Evolutionary conservation across 2,113 vertebrate species (phyloP), one percentile per base, ranked within the genome.

Genomic region (Leuciscus idus): DNA sequence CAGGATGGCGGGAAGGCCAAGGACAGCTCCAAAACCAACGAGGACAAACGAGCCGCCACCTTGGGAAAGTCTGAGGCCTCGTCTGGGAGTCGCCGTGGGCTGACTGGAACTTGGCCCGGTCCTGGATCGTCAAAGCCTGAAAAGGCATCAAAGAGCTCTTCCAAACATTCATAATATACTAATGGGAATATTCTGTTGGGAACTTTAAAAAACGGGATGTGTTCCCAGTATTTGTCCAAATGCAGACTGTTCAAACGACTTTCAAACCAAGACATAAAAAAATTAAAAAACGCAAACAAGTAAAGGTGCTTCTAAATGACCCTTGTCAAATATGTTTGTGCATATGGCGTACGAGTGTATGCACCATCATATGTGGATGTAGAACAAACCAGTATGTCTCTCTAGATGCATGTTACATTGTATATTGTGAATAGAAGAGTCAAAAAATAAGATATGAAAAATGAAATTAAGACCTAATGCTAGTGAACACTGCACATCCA

Each of bases 401-500:
- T 83, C 57, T 85, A 84, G 57, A 90, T 92, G 95, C 94, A 95
- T 95, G 94, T 91, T 86, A 87, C 57, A 89, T 52, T 74, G 88
- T 78, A 90, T 90, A 84, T 89, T 89, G 89, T 90, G 78, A 91
- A 88, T 86, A 86, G 73, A 86, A 70, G 86, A 77, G 84, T 61
- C 84, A 66, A 74, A 87, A 72, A 87, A 89, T 21, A 88, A 76
- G 91, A 91, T 84, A 87, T 86, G 86, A 90, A 78, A 89, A 84
- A 83, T 73, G 48, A 83, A 86, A 43, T 43, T 9, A 43, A 86
- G 92, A 93, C 92, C 90, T 90, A 84, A 91, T 91, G 89, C 91
- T 92, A 91, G 92, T 89, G 84, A 94, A 92, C 92, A 95, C 92
- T 95, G 93, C 94, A 92, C 87, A 91, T 90, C 87, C 39, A 90